Evolutionary conservation across 2,888 invertebrate species (phyloP), one percentile per base, ranked within the genome.

Genomic region (Tuberolachnus salignus): DNA sequence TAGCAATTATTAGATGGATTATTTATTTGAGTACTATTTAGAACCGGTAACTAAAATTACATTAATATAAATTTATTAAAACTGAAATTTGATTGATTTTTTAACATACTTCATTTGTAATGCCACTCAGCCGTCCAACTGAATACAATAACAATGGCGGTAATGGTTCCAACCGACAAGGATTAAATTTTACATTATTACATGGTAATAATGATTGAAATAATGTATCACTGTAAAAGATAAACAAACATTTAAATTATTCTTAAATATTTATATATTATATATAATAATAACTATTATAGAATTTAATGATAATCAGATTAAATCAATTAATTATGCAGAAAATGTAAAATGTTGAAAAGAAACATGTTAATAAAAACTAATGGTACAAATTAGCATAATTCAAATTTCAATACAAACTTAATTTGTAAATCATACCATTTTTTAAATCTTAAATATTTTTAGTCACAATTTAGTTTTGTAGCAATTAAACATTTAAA

Each of bases 51-150:
- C 78, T 78, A 78, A 42, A 78, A 59, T 61, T 51, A 69, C 6
- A 26, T n/a, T n/a, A 23, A 57, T 46, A 4, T 49, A 26, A 51
- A 66, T 9, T 59, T 34, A 57, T 66, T 34, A 44, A 57, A 16
- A 11, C 3, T 14, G 4, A 63, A 74, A 42, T 23, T 1, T n/a
- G 34, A 59, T 42, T 51, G 0, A 59, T 34, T 9, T n/a, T 55
- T 6, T 16, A 8, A 23, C 21, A 55, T 74, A 80, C 80, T 80
- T 80, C 81, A 80, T 78, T 80, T 80, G 78, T 78, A 3, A 82
- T 75, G 23, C 81, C 81, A 69, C 82, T 82, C 3, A 82, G 59
- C 23, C 78, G 34, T 4, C 78, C 78, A 51, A 78, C 61, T 51
- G 78, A 78, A 69, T 78, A 78, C 13, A 78, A 51, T 59, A 59